These are phyloP conservation scores for Tetragnatha versicolor DNA, from an alignment of 1,140 invertebrate species.

Conservation along the genomic window DNA sequence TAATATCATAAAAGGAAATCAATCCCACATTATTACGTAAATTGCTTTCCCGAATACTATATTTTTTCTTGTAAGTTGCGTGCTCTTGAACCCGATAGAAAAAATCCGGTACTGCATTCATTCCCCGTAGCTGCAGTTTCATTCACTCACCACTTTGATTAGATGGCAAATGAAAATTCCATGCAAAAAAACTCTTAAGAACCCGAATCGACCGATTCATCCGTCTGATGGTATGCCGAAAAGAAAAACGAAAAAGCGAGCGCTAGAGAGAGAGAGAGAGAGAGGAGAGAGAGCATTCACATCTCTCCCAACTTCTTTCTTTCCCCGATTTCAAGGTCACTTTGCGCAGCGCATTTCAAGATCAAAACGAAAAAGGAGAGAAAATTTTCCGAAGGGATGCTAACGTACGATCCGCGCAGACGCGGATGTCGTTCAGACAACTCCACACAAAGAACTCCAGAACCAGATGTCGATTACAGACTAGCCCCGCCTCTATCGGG, in stretches of 20 bases:
- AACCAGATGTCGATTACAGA: slow-evolving; percentile 25
- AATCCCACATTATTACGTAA: too few species aligned
- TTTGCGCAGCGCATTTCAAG: slow-evolving; percentile 54
- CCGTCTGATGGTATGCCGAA: too few species aligned
- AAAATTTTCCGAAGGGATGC: slow-evolving; percentile 54
- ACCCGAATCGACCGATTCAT: too few species aligned
- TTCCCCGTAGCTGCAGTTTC: too few species aligned
- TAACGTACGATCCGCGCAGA: slow-evolving; percentile 44
- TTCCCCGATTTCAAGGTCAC: slow-evolving; percentile 51
- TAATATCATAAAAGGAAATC: too few species aligned
- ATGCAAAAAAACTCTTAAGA: too few species aligned
- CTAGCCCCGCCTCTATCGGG: neutral
- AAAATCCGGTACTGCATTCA: too few species aligned
- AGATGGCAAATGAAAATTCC: too few species aligned
- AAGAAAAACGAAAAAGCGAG: slow-evolving; percentile 16
- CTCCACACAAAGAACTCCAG: slow-evolving; percentile 25
- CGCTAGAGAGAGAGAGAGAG: neutral
- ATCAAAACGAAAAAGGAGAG: slow-evolving; percentile 52
- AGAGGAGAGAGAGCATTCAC: slow-evolving; percentile 49
- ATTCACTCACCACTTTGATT: too few species aligned
- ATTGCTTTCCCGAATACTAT: too few species aligned
- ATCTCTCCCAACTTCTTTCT: slow-evolving; percentile 40
- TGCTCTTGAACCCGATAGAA: too few species aligned
- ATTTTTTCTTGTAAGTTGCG: too few species aligned
- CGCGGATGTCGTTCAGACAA: slow-evolving; percentile 48